These are phyloP conservation scores for Nasua narica DNA, from an alignment of 2,797 vertebrate genomes.

Conservation along the genomic window DNA sequence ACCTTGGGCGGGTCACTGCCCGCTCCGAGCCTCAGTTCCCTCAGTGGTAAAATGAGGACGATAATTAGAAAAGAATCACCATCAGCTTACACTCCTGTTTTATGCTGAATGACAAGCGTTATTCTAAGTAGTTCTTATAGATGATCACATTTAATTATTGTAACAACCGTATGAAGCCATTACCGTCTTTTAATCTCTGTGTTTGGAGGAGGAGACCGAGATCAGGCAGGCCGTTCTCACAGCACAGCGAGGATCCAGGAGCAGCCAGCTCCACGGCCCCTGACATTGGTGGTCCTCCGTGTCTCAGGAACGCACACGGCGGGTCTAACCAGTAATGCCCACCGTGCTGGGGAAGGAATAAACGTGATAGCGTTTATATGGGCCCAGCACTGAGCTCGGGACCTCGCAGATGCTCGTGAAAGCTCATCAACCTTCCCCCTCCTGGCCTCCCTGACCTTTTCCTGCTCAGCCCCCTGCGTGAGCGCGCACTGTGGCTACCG, in stretches of 20 bases:
- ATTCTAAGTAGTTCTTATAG: neutral
- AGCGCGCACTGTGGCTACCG: neutral
- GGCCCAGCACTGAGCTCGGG: neutral
- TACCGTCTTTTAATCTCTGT: neutral
- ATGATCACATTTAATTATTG: neutral
- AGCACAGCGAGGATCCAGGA: neutral
- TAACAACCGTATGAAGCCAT: neutral
- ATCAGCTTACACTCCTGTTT: neutral
- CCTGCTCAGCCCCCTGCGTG: neutral
- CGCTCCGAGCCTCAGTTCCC: neutral
- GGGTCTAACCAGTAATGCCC: neutral
- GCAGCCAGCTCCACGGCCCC: too few species aligned
- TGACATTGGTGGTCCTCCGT: rapidly evolving
- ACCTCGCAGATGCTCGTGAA: neutral
- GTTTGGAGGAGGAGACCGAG: neutral
- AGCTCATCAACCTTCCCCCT: neutral
- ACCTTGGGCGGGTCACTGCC: neutral
- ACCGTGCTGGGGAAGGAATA: neutral
- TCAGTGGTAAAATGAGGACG: neutral
- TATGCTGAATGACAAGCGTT: neutral
- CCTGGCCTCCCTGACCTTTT: neutral
- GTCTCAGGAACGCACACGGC: neutral
- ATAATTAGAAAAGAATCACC: neutral
- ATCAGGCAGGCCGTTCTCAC: neutral
- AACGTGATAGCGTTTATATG: neutral